Evolutionary conservation across 1,140 invertebrate genomes (phyloP).

Genomic region (Procambarus virginalis): DNA sequence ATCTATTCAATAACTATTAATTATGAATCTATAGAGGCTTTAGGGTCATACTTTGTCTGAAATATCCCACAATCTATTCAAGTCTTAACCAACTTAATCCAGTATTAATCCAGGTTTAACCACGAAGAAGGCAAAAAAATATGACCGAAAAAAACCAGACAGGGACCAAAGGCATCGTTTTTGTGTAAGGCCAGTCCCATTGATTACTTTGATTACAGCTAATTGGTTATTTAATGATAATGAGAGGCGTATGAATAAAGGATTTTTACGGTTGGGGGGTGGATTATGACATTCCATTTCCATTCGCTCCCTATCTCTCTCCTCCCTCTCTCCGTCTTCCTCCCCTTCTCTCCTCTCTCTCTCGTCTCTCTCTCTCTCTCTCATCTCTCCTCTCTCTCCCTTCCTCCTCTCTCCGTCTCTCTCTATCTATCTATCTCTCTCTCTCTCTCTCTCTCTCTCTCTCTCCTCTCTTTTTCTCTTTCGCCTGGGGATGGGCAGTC

Average conservation of each 20-base stretch:
- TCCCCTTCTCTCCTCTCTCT: no score
- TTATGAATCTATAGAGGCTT: background rate
- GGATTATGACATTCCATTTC: background rate
- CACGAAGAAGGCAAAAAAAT: slow-evolving; percentile 1
- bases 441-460: no score
- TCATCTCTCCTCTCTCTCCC: no score
- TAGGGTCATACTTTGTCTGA: slow-evolving; percentile 12
- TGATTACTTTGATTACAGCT: slow-evolving; percentile 13
- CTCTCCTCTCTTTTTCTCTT: no score
- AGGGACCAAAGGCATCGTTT: slow-evolving; percentile 3
- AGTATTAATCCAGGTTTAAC: slow-evolving; percentile 27
- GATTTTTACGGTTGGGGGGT: slow-evolving; percentile 37
- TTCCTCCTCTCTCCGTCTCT: no score
- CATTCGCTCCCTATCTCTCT: background rate
- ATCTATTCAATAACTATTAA: slow-evolving; percentile 28
- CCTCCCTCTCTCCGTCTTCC: no score
- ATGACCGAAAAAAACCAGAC: background rate
- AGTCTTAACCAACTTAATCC: slow-evolving; percentile 32
- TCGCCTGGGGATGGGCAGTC: no score
- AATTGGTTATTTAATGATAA: slow-evolving; percentile 23
- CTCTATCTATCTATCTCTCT: no score
- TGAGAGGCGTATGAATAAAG: slow-evolving; percentile 19
- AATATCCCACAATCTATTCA: slow-evolving; percentile 20
- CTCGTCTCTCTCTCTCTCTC: no score
- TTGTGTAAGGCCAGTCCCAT: background rate